Percentiles rank a stretch among this genome's conserved stretches.
phyloP scores from a whole-genome alignment of 2,888 invertebrate species.

The Schrankia costaestrigalis region DNA sequence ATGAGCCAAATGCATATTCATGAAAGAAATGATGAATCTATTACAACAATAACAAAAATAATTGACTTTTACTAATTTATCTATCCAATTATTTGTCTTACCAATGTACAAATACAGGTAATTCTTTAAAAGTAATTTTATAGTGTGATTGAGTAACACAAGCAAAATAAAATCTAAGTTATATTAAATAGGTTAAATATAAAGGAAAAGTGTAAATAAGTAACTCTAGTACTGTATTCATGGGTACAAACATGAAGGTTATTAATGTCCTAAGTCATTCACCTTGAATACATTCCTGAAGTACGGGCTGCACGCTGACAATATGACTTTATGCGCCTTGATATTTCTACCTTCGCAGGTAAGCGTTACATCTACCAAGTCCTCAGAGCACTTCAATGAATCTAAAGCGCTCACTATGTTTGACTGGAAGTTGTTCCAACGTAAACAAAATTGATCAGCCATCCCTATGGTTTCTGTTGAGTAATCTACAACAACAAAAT shows the following conservation, averaged over 20 bases:
- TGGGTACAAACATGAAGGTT: slow-evolving; percentile 67
- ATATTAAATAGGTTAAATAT: slow-evolving; percentile 23
- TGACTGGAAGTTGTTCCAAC: slow-evolving; percentile 87
- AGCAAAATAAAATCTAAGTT: too few species aligned
- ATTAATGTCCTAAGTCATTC: slow-evolving; percentile 75
- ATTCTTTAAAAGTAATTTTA: too few species aligned
- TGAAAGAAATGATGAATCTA: too few species aligned
- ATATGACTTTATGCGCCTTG: slow-evolving; percentile 87
- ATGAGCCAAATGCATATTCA: too few species aligned
- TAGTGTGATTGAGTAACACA: too few species aligned
- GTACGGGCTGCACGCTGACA: slow-evolving; percentile 88
- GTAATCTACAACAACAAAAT: slow-evolving; percentile 53
- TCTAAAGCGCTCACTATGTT: slow-evolving; percentile 86
- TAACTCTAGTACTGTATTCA: slow-evolving; percentile 29
- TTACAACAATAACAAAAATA: too few species aligned
- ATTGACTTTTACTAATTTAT: too few species aligned
- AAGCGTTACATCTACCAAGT: slow-evolving; percentile 86
- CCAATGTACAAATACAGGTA: too few species aligned
- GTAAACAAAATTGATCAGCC: slow-evolving; percentile 86
- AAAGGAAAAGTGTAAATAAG: slow-evolving; percentile 19
- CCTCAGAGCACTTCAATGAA: slow-evolving; percentile 84
- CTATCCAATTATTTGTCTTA: too few species aligned
- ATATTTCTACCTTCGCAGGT: slow-evolving; percentile 86
- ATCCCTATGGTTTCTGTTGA: slow-evolving; percentile 60
- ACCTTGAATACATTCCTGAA: slow-evolving; percentile 88